Base-by-base conservation (phyloP, 1,140 invertebrate genomes). In the Glossosoma conforme region DNA sequence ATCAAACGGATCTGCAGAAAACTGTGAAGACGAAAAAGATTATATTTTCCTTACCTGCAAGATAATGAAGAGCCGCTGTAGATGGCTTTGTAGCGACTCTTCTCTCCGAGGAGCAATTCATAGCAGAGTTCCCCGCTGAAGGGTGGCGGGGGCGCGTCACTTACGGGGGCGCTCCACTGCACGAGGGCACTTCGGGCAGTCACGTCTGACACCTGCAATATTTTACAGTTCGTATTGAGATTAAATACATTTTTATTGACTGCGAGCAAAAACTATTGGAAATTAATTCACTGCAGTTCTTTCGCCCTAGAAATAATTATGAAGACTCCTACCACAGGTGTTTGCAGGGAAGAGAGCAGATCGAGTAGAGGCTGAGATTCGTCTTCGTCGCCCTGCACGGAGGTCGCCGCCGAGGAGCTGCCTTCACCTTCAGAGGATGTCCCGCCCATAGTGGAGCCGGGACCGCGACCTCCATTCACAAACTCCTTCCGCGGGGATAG, bases 41-140 rank as follows among this genome's bases (percentile, higher is more conserved):
- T n/a, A n/a, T n/a, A n/a, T n/a, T n/a, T 36, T 53, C 72, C 61
- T 64, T 35, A 74, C 74, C 81, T 77, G 67, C 81, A 84, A 14
- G 83, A 85, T 15, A 83, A 73, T n/a, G 82, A 82, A 21, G 75
- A 69, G 13, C 85, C 84, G 44, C 77, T 84, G 63, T 89, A 90
- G 37, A 91, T 86, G 35, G 83, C 81, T 70, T 88, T 89, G 68
- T 87, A 91, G 60, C 85, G 80, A 15, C 81, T 84, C 59, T 85
- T 84, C 62, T 91, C 89, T 60, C 82, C 85, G 52, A 89, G 75
- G 40, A 87, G 68, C 43, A 87, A 73, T 65, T 91, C 86, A 69
- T 90, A 91, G 21, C 79, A 78, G 46, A 90, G 72, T 47, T 89
- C 85, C 15, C 68, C 66, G 45, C 63, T 67, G 35, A 65, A 66